A percentile compares a stretch with the other conserved stretches of the same genome.
Conservation (phyloP, 2,113 vertebrate species). For the Pogonocichla stellata region DNA sequence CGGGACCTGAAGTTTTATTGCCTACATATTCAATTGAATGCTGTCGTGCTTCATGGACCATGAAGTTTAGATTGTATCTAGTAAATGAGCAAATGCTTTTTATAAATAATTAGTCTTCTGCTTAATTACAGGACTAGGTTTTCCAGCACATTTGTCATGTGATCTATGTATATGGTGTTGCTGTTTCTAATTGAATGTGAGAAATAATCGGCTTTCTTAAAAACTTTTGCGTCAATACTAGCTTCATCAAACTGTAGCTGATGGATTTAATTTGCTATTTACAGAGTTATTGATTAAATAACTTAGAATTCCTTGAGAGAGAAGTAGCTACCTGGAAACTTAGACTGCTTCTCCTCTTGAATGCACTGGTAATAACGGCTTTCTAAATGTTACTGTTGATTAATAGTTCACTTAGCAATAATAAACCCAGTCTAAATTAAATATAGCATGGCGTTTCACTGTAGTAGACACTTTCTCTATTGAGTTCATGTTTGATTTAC, state of each 20-base stretch:
- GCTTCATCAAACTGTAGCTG: background rate
- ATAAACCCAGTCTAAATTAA: background rate
- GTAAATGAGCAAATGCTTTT: slow-evolving; percentile 23
- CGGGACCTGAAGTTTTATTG: background rate
- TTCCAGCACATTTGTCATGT: slow-evolving; percentile 1
- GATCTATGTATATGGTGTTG: background rate
- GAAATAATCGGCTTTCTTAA: slow-evolving; percentile 21
- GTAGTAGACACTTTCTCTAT: background rate
- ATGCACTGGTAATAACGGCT: background rate
- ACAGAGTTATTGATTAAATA: slow-evolving; percentile 46
- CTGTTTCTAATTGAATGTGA: slow-evolving; percentile 41
- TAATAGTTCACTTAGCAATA: slow-evolving; percentile 19
- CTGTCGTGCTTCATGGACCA: background rate
- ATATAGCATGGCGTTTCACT: background rate
- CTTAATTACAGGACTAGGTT: slow-evolving; percentile 49
- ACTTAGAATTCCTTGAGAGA: slow-evolving; percentile 3
- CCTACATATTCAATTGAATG: background rate
- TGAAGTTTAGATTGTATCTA: slow-evolving; percentile 41
- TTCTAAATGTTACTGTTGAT: slow-evolving; percentile 9
- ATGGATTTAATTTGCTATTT: slow-evolving; percentile 51
- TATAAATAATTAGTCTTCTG: slow-evolving; percentile 40
- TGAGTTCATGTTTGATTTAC: background rate
- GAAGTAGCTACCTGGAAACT: slow-evolving; percentile 21
- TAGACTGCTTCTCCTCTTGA: background rate
- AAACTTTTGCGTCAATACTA: slow-evolving; percentile 7